phyloP scores from a whole-genome alignment of 2,888 invertebrate species.

The Eupithecia insigniata region DNA sequence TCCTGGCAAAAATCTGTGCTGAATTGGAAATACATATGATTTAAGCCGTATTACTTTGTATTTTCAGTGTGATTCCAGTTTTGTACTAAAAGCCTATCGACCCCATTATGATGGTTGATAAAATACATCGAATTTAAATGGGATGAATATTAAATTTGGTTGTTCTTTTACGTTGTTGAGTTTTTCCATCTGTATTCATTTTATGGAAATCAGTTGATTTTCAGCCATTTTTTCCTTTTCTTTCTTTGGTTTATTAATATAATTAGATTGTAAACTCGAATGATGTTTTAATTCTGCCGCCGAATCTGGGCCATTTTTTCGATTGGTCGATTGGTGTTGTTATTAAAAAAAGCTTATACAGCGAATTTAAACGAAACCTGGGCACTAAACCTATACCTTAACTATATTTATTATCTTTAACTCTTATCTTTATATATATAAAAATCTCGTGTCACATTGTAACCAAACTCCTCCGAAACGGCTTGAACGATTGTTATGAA shows the following conservation, averaged over 20 bases:
- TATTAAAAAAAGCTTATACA: neutral
- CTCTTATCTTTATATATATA: too few species aligned
- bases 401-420: too few species aligned
- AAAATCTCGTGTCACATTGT: too few species aligned
- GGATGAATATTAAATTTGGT: neutral
- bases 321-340: neutral
- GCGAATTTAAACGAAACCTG: neutral
- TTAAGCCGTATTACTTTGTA: neutral
- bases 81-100: neutral
- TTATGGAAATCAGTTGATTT: constrained; percentile 15
- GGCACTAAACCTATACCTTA: too few species aligned
- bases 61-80: neutral
- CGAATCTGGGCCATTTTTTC: neutral
- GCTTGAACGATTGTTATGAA: too few species aligned
- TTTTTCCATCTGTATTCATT: constrained; percentile 10
- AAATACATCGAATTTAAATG: constrained; percentile 31
- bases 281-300: neutral
- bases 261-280: neutral
- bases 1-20: neutral
- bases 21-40: constrained; percentile 1
- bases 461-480: too few species aligned
- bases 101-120: neutral
- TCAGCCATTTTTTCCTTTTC: constrained; percentile 1
- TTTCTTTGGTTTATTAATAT: constrained; percentile 1
- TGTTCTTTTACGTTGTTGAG: neutral